phyloP scores from a whole-genome alignment of 1,140 invertebrate species.

The Gryon sp. region DNA sequence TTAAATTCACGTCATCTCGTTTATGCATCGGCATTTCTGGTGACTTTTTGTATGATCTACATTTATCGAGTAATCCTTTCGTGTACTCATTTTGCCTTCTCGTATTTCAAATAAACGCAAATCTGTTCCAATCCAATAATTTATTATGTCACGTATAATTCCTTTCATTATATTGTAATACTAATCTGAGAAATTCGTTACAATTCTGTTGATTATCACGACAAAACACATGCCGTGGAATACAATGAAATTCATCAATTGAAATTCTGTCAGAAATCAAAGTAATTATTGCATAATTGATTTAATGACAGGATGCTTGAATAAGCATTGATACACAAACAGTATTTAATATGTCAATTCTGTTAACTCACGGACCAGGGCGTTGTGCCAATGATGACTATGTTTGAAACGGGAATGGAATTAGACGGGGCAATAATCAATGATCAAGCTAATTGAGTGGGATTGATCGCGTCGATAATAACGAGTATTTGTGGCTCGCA shows the following conservation, averaged over 20 bases:
- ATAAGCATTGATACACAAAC: conserved; percentile 54
- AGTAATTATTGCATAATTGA: conserved; percentile 59
- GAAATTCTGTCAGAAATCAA: conserved; percentile 15
- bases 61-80: conserved; percentile 59
- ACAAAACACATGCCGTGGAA: too few relatives aligned
- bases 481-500: conserved; percentile 69
- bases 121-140: conserved; percentile 44
- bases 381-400: conserved; percentile 44
- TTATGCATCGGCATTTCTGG: conserved; percentile 59
- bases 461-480: conserved; percentile 79
- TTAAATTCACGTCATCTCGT: conserved; percentile 67
- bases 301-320: conserved; percentile 52
- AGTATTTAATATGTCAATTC: conserved; percentile 57
- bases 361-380: conserved; percentile 50
- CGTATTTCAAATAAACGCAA: conserved; percentile 41
- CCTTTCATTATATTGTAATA: not conserved
- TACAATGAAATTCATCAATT: conserved; percentile 12
- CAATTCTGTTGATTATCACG: conserved; percentile 10
- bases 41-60: conserved; percentile 56
- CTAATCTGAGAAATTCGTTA: conserved; percentile 8
- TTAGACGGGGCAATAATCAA: conserved; percentile 78
- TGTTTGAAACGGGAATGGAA: conserved; percentile 60
- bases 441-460: conserved; percentile 79
- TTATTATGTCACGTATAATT: conserved; percentile 25
- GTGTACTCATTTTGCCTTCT: conserved; percentile 53